Percentiles rank a stretch among this genome's conserved stretches.
Evolutionary conservation across 2,888 invertebrate genomes (phyloP).

Genomic region (Pandemis cinnamomeana): DNA sequence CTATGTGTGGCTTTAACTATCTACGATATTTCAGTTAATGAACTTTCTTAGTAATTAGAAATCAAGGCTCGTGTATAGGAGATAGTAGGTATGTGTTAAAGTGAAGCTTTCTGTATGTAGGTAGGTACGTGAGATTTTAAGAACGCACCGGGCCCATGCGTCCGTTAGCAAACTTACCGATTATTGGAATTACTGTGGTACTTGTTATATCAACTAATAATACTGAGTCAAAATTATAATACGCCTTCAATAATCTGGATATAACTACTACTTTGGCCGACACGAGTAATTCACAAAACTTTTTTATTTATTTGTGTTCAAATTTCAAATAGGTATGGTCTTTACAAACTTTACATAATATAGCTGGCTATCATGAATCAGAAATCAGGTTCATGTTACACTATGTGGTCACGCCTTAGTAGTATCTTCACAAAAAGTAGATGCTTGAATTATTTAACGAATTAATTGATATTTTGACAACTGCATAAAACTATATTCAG

Average conservation of each 20-base stretch:
- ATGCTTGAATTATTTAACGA: slow-evolving; percentile 1
- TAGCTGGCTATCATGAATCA: slow-evolving; percentile 30
- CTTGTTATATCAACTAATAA: slow-evolving; percentile 69
- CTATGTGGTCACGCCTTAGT: slow-evolving; percentile 30
- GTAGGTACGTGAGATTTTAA: slow-evolving; percentile 11
- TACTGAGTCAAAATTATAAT: slow-evolving; percentile 79
- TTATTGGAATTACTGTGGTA: slow-evolving; percentile 56
- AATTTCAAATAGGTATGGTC: slow-evolving; percentile 7
- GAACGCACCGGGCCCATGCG: slow-evolving; percentile 70
- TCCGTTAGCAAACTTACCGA: slow-evolving; percentile 50
- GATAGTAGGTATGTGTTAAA: slow-evolving; percentile 15
- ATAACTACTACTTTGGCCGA: slow-evolving; percentile 79
- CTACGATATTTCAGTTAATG: slow-evolving; percentile 52
- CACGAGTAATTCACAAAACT: slow-evolving; percentile 70
- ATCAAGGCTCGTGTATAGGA: slow-evolving; percentile 31
- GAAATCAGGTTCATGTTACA: slow-evolving; percentile 17
- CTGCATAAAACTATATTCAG: not conserved
- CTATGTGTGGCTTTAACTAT: slow-evolving; percentile 63
- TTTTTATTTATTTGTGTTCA: slow-evolving; percentile 32
- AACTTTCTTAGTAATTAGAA: slow-evolving; percentile 36
- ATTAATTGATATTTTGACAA: not conserved
- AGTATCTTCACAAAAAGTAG: slow-evolving; percentile 26
- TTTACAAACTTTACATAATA: not conserved
- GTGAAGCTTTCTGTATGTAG: slow-evolving; percentile 19
- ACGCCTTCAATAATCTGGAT: slow-evolving; percentile 66